These are phyloP conservation scores for Pseudomyrmex cubaensis DNA, from an alignment of 1,140 invertebrate genomes.

Conservation along the genomic window DNA sequence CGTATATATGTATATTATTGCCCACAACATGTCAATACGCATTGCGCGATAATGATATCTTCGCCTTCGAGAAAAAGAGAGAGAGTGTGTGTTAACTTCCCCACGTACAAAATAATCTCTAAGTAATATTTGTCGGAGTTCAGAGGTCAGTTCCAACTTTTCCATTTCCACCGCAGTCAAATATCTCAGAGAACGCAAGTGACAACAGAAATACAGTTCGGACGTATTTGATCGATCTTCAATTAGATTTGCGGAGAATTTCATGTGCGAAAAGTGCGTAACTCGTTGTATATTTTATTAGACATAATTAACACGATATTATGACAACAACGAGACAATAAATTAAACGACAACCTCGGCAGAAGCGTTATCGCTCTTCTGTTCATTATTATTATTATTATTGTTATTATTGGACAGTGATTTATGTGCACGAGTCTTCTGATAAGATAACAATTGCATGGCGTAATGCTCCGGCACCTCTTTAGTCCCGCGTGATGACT, in stretches of 20 bases:
- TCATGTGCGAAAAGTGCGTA: too few species aligned
- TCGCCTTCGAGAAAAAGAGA: not conserved
- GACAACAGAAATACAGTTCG: not conserved
- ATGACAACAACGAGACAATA: not conserved
- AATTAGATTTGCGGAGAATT: not conserved
- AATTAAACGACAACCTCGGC: not conserved
- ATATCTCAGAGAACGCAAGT: not conserved
- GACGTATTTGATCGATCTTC: not conserved
- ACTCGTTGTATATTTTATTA: not conserved
- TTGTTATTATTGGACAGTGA: not conserved
- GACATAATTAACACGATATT: not conserved
- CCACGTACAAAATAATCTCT: not conserved
- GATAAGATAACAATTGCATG: constrained; percentile 41
- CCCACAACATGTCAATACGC: not conserved
- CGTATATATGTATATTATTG: not conserved
- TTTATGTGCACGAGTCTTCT: not conserved
- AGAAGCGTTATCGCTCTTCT: not conserved
- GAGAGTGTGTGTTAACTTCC: not conserved
- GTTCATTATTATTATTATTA: not conserved
- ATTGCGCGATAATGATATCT: not conserved
- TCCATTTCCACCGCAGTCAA: not conserved
- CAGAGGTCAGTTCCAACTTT: constrained; percentile 33
- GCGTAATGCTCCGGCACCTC: not conserved
- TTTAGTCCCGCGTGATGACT: not conserved
- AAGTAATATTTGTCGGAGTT: not conserved